These are phyloP conservation scores for Tor tambroides DNA, from an alignment of 2,113 vertebrate genomes.

Conservation along the genomic window DNA sequence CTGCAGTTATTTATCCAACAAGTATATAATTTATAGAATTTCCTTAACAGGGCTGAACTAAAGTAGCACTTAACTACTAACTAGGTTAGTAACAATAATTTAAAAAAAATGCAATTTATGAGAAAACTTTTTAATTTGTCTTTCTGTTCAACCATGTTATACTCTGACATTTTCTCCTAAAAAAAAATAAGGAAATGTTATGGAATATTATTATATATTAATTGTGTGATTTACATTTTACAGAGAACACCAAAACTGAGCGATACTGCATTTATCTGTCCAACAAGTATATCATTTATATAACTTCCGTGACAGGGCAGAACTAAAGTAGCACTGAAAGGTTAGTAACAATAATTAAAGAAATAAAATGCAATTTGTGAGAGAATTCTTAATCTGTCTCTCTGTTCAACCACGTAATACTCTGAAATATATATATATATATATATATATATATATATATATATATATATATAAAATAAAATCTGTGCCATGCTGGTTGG, in stretches of 20 bases:
- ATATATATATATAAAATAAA: too few relatives aligned
- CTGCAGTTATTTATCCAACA: background rate
- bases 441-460: too few relatives aligned
- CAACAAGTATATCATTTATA: too few relatives aligned
- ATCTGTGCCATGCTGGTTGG: background rate
- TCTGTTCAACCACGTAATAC: too few relatives aligned
- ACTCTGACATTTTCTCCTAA: background rate
- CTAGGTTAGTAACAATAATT: background rate
- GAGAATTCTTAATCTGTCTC: too few relatives aligned
- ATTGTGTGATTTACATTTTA: background rate
- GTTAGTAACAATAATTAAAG: background rate
- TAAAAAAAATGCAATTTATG: too few relatives aligned
- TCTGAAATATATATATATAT: too few relatives aligned
- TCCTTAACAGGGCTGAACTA: too few relatives aligned
- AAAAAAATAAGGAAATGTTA: background rate
- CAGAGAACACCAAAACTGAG: background rate
- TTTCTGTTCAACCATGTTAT: background rate
- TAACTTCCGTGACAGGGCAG: background rate
- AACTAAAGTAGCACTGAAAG: background rate
- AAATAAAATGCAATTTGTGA: too few relatives aligned
- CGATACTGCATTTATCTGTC: background rate
- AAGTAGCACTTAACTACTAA: too few relatives aligned
- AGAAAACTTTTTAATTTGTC: background rate
- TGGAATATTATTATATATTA: background rate
- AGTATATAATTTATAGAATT: too few relatives aligned